Base-by-base conservation (phyloP, 2,797 vertebrate species). In the Bucorvus abyssinicus region DNA sequence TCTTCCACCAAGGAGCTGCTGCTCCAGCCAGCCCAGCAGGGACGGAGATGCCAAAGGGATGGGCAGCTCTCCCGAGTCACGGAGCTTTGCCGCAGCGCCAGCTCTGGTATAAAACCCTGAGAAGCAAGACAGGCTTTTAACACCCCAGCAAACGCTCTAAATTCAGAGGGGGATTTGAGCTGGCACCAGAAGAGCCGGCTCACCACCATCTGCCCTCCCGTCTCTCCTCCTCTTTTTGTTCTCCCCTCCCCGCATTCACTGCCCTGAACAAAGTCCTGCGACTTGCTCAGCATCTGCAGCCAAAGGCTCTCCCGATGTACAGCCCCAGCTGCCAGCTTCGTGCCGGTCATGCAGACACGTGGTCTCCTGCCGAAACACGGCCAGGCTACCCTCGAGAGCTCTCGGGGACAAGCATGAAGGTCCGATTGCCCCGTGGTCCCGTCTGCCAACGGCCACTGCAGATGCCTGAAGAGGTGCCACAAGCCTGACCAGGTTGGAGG, bases 181-280 rank as follows among this genome's bases (percentile, higher is more conserved):
- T 59, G 57, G 74, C 67, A 71, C 12, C 0, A 0, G 40, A 89
- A 56, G 44, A 74, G 26, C 53, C 0, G 0, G 13, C 2, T 2
- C 2, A 0, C 53, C 87, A 64, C 26, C 81, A 77, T 80, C 85
- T 83, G 50, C 23, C 93, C 91, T 96, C 92, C 76, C 67, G 44
- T 23, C 90, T 70, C 64, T 86, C 56, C 44, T 89, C 40, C 55
- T 6, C 3, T 53, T 73, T 73, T 89, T 94, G 49, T 91, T 88
- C 64, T 90, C 17, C 19, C 88, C 56, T 91, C 69, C 59, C 50
- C 7, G 11, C 32, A 69, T 50, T 69, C 0, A 0, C 59, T 2
- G 2, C 73, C 86, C 86, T 69, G 67, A 94, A 85, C 29, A 3
- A 59, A 77, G 73, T 60, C 88, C 90, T 71, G 47, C 7, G 13